Conservation (phyloP, 2,888 invertebrate species). For the Xestia c-nigrum region DNA sequence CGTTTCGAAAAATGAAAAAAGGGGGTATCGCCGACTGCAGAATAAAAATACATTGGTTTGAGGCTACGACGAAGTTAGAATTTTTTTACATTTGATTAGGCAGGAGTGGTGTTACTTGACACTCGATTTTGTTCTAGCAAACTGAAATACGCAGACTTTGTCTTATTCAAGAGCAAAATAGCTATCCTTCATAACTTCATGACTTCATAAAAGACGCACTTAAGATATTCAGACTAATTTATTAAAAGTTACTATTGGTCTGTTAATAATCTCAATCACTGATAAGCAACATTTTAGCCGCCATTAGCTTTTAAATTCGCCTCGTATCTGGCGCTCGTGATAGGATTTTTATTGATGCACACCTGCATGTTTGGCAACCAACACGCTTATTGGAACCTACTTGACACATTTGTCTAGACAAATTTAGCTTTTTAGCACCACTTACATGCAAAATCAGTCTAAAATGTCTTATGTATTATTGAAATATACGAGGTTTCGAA, state of each 20-base stretch:
- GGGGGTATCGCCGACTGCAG: not conserved
- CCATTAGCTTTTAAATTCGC: constrained; percentile 55
- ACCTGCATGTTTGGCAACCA: constrained; percentile 60
- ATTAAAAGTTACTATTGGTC: not conserved
- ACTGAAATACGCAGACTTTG: not conserved
- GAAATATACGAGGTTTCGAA: constrained; percentile 51
- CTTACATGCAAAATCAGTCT: constrained; percentile 58
- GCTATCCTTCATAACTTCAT: not conserved
- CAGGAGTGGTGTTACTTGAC: not conserved
- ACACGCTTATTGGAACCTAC: constrained; percentile 29
- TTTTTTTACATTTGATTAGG: no score
- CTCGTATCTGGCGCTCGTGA: constrained; percentile 64
- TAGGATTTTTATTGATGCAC: constrained; percentile 71
- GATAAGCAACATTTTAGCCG: constrained; percentile 64
- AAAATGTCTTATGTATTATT: constrained; percentile 48
- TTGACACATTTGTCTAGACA: constrained; percentile 60
- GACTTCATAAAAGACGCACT: not conserved
- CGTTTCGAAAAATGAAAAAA: not conserved
- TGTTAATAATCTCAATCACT: not conserved
- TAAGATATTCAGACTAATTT: not conserved
- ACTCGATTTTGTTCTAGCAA: not conserved
- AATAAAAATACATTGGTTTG: not conserved
- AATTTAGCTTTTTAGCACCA: constrained; percentile 62
- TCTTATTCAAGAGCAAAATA: not conserved
- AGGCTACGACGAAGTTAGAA: not conserved